Evolutionary conservation across 1,140 invertebrate species (phyloP).

Genomic region (Mya arenaria): DNA sequence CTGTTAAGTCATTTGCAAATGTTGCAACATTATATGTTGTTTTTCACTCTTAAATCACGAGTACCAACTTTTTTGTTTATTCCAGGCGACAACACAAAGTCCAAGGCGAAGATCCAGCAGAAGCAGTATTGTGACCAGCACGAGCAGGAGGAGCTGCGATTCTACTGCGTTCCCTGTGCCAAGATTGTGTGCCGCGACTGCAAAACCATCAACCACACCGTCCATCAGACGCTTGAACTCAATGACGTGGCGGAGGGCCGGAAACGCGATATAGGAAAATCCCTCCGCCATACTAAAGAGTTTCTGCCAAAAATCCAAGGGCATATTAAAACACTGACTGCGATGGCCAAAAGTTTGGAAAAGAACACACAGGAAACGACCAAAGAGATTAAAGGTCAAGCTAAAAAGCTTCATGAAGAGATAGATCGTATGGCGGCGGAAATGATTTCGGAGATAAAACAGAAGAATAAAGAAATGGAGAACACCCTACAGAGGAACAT

Average conservation of each 20-base stretch:
- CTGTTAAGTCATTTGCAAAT: no score
- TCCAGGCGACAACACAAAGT: slow-evolving; percentile 45
- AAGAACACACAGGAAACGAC: slow-evolving; percentile 52
- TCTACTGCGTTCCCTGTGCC: slow-evolving; percentile 53
- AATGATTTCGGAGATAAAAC: slow-evolving; percentile 55
- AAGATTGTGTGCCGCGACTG: slow-evolving; percentile 54
- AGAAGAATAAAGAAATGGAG: slow-evolving; percentile 58
- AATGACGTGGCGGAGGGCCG: slow-evolving; percentile 34
- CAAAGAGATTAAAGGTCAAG: slow-evolving; percentile 48
- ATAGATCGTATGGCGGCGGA: slow-evolving; percentile 51
- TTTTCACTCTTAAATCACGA: no score
- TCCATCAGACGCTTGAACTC: slow-evolving; percentile 50
- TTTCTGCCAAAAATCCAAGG: slow-evolving; percentile 36
- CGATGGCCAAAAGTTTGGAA: slow-evolving; percentile 39
- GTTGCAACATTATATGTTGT: no score
- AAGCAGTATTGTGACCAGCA: slow-evolving; percentile 48
- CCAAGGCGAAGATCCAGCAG: slow-evolving; percentile 51
- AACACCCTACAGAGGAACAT: slow-evolving; percentile 40
- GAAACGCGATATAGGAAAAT: slow-evolving; percentile 48
- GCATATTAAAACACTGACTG: slow-evolving; percentile 41
- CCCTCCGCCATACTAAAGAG: slow-evolving; percentile 27
- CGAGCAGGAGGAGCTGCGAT: slow-evolving; percentile 47
- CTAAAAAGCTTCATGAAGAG: slow-evolving; percentile 50
- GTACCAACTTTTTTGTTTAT: no score
- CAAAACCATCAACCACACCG: slow-evolving; percentile 50